These are phyloP conservation scores for Myotis vivesi DNA, from an alignment of 2,797 vertebrate genomes.

Conservation along the genomic window DNA sequence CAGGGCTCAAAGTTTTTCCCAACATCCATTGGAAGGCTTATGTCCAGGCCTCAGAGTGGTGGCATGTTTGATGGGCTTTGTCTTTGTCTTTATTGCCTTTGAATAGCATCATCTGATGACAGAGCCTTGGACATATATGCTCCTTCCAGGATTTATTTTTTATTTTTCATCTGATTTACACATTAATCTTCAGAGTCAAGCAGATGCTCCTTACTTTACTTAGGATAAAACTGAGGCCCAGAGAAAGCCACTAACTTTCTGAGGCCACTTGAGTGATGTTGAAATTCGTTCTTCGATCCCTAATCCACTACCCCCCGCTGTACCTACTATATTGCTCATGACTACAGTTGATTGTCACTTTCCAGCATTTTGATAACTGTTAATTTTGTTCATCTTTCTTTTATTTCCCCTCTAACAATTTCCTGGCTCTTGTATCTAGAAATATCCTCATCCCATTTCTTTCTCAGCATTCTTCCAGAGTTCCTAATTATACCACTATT, in stretches of 20 bases:
- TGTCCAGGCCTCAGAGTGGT: neutral
- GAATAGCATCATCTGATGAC: neutral
- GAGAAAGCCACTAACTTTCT: neutral
- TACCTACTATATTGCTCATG: fast-evolving
- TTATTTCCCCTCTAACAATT: neutral
- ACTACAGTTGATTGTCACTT: neutral
- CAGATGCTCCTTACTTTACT: neutral
- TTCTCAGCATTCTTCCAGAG: neutral
- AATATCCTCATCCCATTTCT: neutral
- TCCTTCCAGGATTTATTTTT: neutral
- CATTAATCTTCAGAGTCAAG: neutral
- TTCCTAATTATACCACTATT: neutral
- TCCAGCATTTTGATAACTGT: neutral
- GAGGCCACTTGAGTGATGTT: fast-evolving
- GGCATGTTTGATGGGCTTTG: neutral
- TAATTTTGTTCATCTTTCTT: neutral
- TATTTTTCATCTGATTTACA: neutral
- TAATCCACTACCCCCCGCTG: fast-evolving
- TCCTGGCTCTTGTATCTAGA: neutral
- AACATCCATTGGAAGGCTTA: neutral
- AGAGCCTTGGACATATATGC: neutral
- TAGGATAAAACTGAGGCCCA: neutral
- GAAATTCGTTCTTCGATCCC: neutral
- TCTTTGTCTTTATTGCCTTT: constrained; percentile 8
- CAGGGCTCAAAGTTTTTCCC: constrained; percentile 51